These are phyloP conservation scores for Zaprionus gabonicus DNA, from an alignment of 1,140 invertebrate genomes.

Conservation along the genomic window DNA sequence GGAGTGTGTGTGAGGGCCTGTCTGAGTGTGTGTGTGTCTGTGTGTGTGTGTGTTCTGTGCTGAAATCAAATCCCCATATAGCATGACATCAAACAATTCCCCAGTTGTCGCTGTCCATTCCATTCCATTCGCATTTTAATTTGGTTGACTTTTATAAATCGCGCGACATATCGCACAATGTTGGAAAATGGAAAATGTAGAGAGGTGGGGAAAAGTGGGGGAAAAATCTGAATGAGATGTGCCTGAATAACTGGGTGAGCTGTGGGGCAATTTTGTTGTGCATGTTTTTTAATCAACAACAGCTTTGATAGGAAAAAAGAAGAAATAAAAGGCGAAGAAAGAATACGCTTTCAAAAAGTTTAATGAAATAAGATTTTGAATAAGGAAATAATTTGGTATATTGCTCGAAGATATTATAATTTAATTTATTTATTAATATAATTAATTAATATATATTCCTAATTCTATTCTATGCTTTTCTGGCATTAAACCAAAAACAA, in stretches of 20 bases:
- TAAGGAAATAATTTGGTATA: neutral
- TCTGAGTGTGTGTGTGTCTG: neutral
- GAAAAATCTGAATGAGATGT: constrained; percentile 16
- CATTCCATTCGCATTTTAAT: constrained; percentile 58
- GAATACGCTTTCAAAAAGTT: neutral
- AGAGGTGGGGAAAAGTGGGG: neutral
- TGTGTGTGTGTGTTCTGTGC: constrained; percentile 25
- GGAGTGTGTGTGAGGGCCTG: neutral
- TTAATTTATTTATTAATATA: too few species aligned
- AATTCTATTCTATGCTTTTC: neutral
- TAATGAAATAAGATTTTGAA: neutral
- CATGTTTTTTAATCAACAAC: constrained; percentile 50
- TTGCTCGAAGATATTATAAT: too few species aligned
- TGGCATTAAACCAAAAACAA: neutral
- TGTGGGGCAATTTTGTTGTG: constrained; percentile 37
- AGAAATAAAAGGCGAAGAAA: neutral
- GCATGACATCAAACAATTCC: constrained; percentile 75
- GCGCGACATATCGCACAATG: constrained; percentile 79
- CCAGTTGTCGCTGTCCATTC: constrained; percentile 79
- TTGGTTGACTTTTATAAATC: constrained; percentile 82
- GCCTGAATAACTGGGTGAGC: neutral
- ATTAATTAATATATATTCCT: too few species aligned
- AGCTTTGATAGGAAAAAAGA: constrained; percentile 44
- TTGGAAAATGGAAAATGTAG: constrained; percentile 42
- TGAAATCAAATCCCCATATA: constrained; percentile 81